Conservation (phyloP, 2,113 vertebrate genomes). For the Chaenogobius annularis region DNA sequence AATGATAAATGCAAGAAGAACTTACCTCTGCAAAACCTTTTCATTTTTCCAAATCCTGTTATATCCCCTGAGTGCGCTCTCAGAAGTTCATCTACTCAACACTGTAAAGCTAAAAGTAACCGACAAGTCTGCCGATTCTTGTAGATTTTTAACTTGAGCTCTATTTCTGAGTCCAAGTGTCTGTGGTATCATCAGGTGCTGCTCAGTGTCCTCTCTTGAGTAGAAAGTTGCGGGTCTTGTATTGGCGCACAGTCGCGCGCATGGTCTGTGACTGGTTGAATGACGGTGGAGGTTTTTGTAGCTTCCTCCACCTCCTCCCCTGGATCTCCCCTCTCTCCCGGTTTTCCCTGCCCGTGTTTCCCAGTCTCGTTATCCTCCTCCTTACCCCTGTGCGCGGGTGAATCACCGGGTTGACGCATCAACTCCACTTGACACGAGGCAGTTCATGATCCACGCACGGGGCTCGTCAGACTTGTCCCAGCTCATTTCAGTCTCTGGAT, state of each 20-base stretch:
- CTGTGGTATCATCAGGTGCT: neutral
- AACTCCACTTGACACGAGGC: constrained; percentile 49
- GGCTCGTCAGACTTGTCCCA: constrained; percentile 64
- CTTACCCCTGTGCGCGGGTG: constrained; percentile 50
- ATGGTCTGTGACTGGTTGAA: constrained; percentile 73
- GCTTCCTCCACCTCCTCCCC: constrained; percentile 46
- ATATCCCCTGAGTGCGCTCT: constrained; percentile 34
- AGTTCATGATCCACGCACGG: constrained; percentile 50
- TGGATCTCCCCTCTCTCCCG: constrained; percentile 32
- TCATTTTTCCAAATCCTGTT: constrained; percentile 55
- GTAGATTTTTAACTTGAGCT: constrained; percentile 2
- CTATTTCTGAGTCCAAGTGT: neutral
- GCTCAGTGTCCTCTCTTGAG: neutral
- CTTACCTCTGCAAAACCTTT: constrained; percentile 58
- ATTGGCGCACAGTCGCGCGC: constrained; percentile 49
- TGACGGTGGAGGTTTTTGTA: constrained; percentile 72
- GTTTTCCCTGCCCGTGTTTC: constrained; percentile 34
- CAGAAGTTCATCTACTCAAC: constrained; percentile 34
- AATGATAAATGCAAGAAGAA: neutral
- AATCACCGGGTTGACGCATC: constrained; percentile 77
- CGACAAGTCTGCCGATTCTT: constrained; percentile 15
- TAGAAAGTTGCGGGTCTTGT: constrained; percentile 4
- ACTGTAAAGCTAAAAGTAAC: constrained; percentile 13
- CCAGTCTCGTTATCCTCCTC: constrained; percentile 55
- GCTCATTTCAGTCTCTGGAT: constrained; percentile 56